These are phyloP conservation scores for Podarcis muralis DNA, from an alignment of 2,113 vertebrate species.

Conservation along the genomic window DNA sequence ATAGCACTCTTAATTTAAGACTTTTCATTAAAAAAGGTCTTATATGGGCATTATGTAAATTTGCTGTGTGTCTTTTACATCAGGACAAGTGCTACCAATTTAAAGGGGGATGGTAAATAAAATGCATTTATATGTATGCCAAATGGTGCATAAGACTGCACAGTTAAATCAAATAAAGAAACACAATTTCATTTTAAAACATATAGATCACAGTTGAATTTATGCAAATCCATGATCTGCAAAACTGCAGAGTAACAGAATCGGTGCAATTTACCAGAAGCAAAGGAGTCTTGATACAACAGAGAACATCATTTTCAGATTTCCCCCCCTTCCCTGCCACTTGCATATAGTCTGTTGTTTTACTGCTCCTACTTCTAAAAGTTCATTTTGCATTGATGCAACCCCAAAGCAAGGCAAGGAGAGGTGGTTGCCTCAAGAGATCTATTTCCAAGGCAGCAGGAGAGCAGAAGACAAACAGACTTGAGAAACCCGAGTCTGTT, in stretches of 20 bases:
- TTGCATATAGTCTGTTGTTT: rapidly evolving
- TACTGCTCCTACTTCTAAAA: not conserved
- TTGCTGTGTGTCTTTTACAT: not conserved
- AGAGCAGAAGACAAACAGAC: not conserved
- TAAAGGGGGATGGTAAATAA: not conserved
- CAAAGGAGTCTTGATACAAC: not conserved
- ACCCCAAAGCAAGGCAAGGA: not conserved
- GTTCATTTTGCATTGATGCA: not conserved
- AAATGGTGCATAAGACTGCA: not conserved
- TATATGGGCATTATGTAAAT: constrained; percentile 51
- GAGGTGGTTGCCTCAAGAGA: not conserved
- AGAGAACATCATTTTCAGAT: not conserved
- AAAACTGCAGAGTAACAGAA: not conserved
- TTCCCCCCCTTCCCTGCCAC: rapidly evolving
- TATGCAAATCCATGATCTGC: constrained; percentile 8
- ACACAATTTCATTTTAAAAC: not conserved
- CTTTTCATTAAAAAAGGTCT: constrained; percentile 50
- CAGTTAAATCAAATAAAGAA: not conserved
- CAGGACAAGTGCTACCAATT: not conserved
- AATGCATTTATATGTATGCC: not conserved
- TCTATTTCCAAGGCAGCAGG: not conserved
- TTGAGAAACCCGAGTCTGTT: too few relatives aligned
- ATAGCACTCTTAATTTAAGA: constrained; percentile 54
- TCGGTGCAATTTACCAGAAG: not conserved
- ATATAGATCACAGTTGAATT: not conserved